Conservation (phyloP, 2,888 invertebrate species). For the Cephus nigrinus region DNA sequence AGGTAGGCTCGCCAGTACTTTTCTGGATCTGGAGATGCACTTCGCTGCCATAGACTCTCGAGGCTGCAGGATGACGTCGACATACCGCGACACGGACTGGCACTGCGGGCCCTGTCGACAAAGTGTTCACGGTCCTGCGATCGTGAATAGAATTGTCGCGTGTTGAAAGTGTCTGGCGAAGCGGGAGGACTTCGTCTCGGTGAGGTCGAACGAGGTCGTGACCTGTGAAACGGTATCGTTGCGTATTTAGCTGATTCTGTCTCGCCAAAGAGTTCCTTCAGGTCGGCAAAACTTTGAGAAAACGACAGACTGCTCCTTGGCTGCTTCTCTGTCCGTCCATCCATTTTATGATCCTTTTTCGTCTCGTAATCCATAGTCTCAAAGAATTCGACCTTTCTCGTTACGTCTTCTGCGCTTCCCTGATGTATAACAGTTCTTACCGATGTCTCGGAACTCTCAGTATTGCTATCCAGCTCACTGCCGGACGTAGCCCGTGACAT, state of each 20-base stretch:
- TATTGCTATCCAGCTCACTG: constrained; percentile 77
- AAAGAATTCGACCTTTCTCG: constrained; percentile 83
- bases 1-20: constrained; percentile 77
- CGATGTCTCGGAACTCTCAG: constrained; percentile 76
- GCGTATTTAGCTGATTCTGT: constrained; percentile 72
- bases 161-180: constrained; percentile 55
- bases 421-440: constrained; percentile 76
- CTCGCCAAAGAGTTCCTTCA: constrained; percentile 87
- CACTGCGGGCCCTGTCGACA: constrained; percentile 50
- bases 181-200: constrained; percentile 48
- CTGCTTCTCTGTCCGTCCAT: constrained; percentile 23
- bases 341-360: constrained; percentile 46
- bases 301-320: constrained; percentile 64
- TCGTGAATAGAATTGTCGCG: constrained; percentile 68
- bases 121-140: constrained; percentile 53
- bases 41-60: constrained; percentile 78
- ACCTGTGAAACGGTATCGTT: constrained; percentile 65
- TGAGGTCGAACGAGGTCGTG: constrained; percentile 35
- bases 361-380: constrained; percentile 74
- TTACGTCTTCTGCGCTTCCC: constrained; percentile 72
- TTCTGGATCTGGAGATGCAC: constrained; percentile 80
- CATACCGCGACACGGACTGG: constrained; percentile 62
- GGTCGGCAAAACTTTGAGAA: constrained; percentile 78
- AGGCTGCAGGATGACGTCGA: constrained; percentile 71
- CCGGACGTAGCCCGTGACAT: constrained; percentile 67